phyloP scores from a whole-genome alignment of 2,888 invertebrate species.

The Drosophila diplacantha region DNA sequence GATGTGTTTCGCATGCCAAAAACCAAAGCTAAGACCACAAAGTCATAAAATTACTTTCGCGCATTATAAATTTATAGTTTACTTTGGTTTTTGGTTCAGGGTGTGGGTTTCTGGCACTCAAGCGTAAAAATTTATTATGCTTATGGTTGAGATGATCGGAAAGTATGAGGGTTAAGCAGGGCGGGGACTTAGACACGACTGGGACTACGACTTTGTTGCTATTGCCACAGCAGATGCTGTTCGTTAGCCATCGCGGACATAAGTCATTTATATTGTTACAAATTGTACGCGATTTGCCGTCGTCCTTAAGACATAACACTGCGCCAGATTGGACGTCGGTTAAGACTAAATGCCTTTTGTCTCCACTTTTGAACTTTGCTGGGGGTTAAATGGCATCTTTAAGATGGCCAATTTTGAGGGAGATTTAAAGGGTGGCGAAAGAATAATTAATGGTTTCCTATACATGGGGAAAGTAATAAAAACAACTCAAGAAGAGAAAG shows the following conservation, averaged over 20 bases:
- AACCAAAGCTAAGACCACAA: conserved; percentile 72
- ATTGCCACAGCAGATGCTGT: conserved; percentile 47
- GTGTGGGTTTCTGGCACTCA: conserved; percentile 56
- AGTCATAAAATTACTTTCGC: conserved; percentile 77
- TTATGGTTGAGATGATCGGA: conserved; percentile 60
- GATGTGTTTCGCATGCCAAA: conserved; percentile 35
- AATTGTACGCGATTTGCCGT: conserved; percentile 71
- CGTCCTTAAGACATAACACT: conserved; percentile 42
- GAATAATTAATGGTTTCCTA: not conserved
- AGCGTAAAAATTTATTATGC: conserved; percentile 77
- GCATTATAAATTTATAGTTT: conserved; percentile 76
- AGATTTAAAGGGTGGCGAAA: conserved; percentile 3
- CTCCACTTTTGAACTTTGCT: conserved; percentile 57
- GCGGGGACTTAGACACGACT: conserved; percentile 12
- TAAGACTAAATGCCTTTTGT: conserved; percentile 64
- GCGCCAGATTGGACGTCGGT: conserved; percentile 53
- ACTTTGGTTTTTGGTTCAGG: conserved; percentile 59
- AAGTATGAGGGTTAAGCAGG: conserved; percentile 20
- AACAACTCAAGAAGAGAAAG: not conserved
- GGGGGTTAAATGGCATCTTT: conserved; percentile 61
- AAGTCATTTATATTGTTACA: conserved; percentile 74
- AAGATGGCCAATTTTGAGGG: conserved; percentile 14
- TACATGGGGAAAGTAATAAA: not conserved
- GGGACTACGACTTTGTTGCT: conserved; percentile 47
- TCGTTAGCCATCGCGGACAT: conserved; percentile 58